Evolutionary conservation across 2,888 invertebrate genomes (phyloP), one percentile per base, ranked within the genome.

Genomic region (Diploptera punctata): DNA sequence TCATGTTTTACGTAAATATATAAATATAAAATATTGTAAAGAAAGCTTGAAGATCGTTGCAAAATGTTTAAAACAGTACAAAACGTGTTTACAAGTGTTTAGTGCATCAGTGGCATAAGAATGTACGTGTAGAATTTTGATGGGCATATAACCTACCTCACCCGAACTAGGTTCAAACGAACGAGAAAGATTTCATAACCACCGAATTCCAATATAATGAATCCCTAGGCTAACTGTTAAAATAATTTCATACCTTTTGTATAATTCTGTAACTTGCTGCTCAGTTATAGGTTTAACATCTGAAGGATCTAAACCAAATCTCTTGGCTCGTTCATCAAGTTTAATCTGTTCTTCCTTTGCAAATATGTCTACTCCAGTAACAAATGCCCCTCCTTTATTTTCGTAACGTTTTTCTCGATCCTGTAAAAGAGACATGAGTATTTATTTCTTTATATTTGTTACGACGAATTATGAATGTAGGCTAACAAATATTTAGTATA

Each of bases 241-340:
- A 24, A 1, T 52, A 13, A 0, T 24, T 2, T 29, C 16, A 5
- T 76, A 86, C 86, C 85, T 86, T 72, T 80, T 77, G 75, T 85
- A 85, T 13, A 86, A 77, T 62, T 81, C 81, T 44, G 82, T 80
- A 4, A 81, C 65, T 75, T 87, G 84, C 62, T 84, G 81, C 61
- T 85, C 83, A 0, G 82, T 81, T 61, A 84, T 80, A 16, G 79
- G 80, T 73, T 81, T 82, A 9, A 80, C 77, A 77, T 86, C 84
- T 2, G 82, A 80, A 0, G 82, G 81, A 70, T 82, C 83, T 49
- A 88, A 78, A 9, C 87, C 86, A 81, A 89, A 89, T 54, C 89
- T 82, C 77, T 86, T 86, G 0, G 88, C 88, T 76, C 89, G 80
- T 76, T 87, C 86, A 77, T 84, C 82, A 75, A 85, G 82, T 78